Base-by-base conservation (phyloP, 2,113 vertebrate genomes). In the Grallaria varia region DNA sequence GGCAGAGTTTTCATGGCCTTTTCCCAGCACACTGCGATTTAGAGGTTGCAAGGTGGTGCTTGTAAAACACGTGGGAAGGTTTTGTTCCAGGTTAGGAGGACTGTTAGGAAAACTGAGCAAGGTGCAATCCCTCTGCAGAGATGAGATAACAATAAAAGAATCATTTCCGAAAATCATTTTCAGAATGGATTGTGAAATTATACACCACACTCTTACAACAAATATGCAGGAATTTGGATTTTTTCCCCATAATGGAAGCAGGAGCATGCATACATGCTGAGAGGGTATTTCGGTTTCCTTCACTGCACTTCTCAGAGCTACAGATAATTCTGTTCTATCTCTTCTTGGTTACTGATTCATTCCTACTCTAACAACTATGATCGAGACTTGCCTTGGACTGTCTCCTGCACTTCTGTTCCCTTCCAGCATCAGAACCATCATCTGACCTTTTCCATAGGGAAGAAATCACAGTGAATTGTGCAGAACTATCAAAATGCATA, bases 361-460 rank as follows among this genome's bases (percentile, higher is more conserved):
- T 75, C 91, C 24, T 28, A 28, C 21, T 14, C 15, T 31, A 62
- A 47, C 59, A 47, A 6, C 63, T 59, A 3, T 44, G 53, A 66
- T 87, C 73, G 52, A 60, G 84, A 52, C 69, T 89, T 93, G 71
- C 66, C 82, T 95, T 87, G 79, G 35, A 88, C 90, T 77, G 77
- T 91, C 92, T 95, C 62, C 59, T 94, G 63, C 63, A 47, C 60
- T 95, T 92, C 85, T 85, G 28, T 80, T 96, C 92, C 94, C 86
- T 89, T 89, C 83, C 83, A 80, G 96, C 97, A 93, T 83, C 83
- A 88, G 80, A 94, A 92, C 69, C 67, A 47, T 67, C 89, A 71
- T 85, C 87, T 88, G 81, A 87, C 47, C n/a, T 93, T 97, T 95
- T 90, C 87, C 80, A 42, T 60, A 55, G 76, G 80, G 68, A 74